Conservation (phyloP, 2,797 vertebrate genomes). For the Synanceia verrucosa region DNA sequence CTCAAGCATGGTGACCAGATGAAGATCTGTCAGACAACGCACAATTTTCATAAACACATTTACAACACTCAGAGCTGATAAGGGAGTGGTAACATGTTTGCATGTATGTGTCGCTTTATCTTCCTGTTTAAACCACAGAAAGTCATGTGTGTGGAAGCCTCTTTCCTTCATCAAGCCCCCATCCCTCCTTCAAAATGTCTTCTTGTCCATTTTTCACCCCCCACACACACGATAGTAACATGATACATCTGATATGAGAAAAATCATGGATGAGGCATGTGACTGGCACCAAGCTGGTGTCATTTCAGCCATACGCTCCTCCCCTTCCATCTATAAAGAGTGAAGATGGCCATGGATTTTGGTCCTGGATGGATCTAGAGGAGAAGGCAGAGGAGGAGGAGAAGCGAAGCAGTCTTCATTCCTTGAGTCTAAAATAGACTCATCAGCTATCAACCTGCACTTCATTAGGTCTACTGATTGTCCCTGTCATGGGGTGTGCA, state of each 20-base stretch:
- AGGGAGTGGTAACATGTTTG: constrained; percentile 4
- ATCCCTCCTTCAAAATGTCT: constrained; percentile 12
- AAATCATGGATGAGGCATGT: constrained; percentile 25
- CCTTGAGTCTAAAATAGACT: constrained; percentile 63
- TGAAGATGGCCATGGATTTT: constrained; percentile 57
- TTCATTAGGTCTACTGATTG: constrained; percentile 72
- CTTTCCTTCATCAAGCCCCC: neutral
- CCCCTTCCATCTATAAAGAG: constrained; percentile 41
- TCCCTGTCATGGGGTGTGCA: constrained; percentile 43
- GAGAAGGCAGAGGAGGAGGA: constrained; percentile 41
- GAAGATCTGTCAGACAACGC: constrained; percentile 31
- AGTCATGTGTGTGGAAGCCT: constrained; percentile 1
- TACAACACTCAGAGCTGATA: neutral
- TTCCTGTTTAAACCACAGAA: constrained; percentile 19
- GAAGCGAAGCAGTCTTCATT: constrained; percentile 42
- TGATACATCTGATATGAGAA: constrained; percentile 33
- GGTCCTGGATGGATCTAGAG: constrained; percentile 47
- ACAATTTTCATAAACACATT: constrained; percentile 29
- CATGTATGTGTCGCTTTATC: constrained; percentile 9
- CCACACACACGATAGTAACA: neutral
- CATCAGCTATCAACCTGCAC: constrained; percentile 73
- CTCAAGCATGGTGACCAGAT: constrained; percentile 37
- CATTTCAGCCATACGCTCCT: constrained; percentile 39
- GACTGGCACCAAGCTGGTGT: constrained; percentile 56
- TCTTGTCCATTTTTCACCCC: constrained; percentile 1